Evolutionary conservation across 1,140 invertebrate species (phyloP).

Genomic region (Drosophila punjabiensis): DNA sequence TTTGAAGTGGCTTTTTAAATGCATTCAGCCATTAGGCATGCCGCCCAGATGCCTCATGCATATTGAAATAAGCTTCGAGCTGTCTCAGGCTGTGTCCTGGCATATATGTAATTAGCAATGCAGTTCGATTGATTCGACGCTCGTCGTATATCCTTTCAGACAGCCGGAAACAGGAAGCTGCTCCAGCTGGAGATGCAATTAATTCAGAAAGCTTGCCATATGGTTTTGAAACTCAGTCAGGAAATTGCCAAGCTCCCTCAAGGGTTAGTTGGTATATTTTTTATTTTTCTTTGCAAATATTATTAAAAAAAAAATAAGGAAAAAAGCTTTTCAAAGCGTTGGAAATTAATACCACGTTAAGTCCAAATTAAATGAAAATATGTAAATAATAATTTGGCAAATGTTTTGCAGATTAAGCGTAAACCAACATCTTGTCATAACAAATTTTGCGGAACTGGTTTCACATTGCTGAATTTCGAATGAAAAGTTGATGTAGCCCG

Average conservation of each 20-base stretch:
- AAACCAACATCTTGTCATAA: neutral
- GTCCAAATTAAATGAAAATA: constrained; percentile 21
- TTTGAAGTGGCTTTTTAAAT: constrained; percentile 46
- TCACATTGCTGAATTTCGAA: neutral
- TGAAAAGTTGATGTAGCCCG: neutral
- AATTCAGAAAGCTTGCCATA: constrained; percentile 25
- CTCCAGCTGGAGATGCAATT: constrained; percentile 17
- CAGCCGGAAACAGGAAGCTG: constrained; percentile 44
- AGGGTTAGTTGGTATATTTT: neutral
- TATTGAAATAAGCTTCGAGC: constrained; percentile 24
- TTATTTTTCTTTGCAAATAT: neutral
- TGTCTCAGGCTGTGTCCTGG: constrained; percentile 27
- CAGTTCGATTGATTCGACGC: constrained; percentile 15
- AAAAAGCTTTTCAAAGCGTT: neutral
- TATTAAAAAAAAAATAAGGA: too few species aligned
- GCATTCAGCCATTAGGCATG: constrained; percentile 26
- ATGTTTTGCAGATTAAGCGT: neutral
- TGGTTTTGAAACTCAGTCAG: constrained; percentile 12
- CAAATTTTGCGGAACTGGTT: neutral
- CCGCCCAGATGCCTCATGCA: constrained; percentile 31
- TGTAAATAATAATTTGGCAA: constrained; percentile 4
- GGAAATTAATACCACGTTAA: neutral
- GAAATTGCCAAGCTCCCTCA: constrained; percentile 20
- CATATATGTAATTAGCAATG: constrained; percentile 43
- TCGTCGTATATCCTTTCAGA: constrained; percentile 30